Conservation (phyloP, 2,888 invertebrate genomes). For the Arrhopalites spinosus region DNA sequence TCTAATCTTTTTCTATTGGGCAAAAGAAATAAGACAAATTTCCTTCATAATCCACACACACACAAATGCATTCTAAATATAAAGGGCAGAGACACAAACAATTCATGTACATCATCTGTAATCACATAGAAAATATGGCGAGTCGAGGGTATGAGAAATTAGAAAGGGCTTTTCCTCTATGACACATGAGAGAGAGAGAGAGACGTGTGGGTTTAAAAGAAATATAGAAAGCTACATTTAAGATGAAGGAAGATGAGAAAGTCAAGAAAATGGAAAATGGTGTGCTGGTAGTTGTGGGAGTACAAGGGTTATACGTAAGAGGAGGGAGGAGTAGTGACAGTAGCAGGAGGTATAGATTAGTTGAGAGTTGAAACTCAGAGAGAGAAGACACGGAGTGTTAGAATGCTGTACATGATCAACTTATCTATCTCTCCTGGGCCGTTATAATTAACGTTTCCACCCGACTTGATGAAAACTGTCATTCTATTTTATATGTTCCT, state of each 20-base stretch:
- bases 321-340: background rate
- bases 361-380: constrained; percentile 6
- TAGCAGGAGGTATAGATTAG: background rate
- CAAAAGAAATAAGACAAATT: too few species aligned
- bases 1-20: too few species aligned
- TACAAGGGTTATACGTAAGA: background rate
- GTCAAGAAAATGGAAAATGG: background rate
- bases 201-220: background rate
- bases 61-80: too few species aligned
- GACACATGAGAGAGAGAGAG: too few species aligned
- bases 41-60: too few species aligned
- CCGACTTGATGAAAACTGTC: constrained; percentile 53
- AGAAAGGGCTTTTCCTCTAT: background rate
- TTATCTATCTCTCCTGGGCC: constrained; percentile 53
- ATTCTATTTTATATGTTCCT: constrained; percentile 41
- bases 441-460: constrained; percentile 56
- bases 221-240: background rate
- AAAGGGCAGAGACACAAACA: background rate
- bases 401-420: constrained; percentile 50
- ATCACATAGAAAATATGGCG: too few species aligned
- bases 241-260: constrained; percentile 3
- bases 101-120: too few species aligned
- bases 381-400: constrained; percentile 14
- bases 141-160: background rate
- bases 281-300: constrained; percentile 3